These are phyloP conservation scores for Nomada goodeniana DNA, from an alignment of 2,888 invertebrate species.

Conservation along the genomic window DNA sequence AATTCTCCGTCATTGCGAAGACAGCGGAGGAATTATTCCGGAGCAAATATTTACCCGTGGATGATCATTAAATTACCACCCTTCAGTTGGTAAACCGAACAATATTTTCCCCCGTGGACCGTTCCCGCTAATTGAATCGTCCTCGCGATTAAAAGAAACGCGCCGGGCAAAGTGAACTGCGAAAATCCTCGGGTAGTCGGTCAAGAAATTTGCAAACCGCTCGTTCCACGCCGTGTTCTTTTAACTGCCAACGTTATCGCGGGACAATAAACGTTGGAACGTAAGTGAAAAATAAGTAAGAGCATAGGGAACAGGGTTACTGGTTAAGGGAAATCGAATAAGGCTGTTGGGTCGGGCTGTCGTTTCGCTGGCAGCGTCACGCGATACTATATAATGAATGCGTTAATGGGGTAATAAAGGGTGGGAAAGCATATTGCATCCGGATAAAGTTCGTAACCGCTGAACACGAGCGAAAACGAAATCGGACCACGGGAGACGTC, in stretches of 20 bases:
- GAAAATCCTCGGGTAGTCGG: neutral
- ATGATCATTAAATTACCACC: neutral
- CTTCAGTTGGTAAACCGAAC: neutral
- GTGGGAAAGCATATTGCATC: slow-evolving; percentile 4
- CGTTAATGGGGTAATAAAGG: slow-evolving; percentile 41
- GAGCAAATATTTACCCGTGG: neutral
- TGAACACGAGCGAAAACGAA: neutral
- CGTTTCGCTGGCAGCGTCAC: slow-evolving; percentile 24
- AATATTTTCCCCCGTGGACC: neutral
- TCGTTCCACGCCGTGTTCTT: neutral
- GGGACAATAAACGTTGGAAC: neutral
- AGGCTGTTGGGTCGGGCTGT: neutral
- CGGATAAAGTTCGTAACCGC: slow-evolving; percentile 7
- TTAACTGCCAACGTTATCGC: neutral
- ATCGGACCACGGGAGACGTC: neutral
- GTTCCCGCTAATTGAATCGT: neutral
- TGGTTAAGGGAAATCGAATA: slow-evolving; percentile 25
- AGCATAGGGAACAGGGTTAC: neutral
- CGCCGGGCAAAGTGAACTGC: neutral
- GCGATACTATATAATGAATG: slow-evolving; percentile 39
- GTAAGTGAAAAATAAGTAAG: slow-evolving; percentile 21
- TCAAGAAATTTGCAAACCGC: slow-evolving; percentile 11
- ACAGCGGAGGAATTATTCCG: neutral
- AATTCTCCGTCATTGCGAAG: neutral
- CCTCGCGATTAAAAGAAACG: neutral